Evolutionary conservation across 1,140 invertebrate genomes (phyloP).

Genomic region (Bombus turneri): DNA sequence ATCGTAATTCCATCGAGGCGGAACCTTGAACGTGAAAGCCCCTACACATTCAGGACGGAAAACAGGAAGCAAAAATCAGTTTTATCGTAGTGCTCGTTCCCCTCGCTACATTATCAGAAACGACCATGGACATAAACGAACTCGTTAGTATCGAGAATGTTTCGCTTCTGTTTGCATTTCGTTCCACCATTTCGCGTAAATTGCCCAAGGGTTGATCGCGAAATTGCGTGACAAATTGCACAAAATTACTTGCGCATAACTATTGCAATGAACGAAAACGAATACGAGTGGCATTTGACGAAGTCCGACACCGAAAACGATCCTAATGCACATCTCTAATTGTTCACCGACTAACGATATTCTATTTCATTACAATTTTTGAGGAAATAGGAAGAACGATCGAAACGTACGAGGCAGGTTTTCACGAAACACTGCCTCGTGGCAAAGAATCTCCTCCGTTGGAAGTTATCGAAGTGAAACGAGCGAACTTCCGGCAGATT

Average conservation of each 20-base stretch:
- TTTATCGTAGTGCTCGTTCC: constrained; percentile 61
- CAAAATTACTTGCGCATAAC: background rate
- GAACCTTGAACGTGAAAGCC: constrained; percentile 60
- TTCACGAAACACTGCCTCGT: background rate
- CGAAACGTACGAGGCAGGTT: too few relatives aligned
- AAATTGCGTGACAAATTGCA: background rate
- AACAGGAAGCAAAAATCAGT: constrained; percentile 65
- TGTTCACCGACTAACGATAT: background rate
- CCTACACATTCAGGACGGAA: constrained; percentile 13
- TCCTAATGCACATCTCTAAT: background rate
- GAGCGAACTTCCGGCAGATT: background rate
- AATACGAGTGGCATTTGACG: background rate
- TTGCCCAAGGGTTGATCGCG: background rate
- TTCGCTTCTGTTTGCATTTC: constrained; percentile 8
- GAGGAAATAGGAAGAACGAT: background rate
- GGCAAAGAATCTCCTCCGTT: background rate
- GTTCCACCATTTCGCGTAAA: background rate
- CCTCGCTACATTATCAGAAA: constrained; percentile 53
- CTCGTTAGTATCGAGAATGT: constrained; percentile 51
- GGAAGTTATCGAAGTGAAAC: constrained; percentile 20
- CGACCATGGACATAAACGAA: constrained; percentile 15
- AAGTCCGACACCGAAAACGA: background rate
- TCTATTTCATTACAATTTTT: background rate
- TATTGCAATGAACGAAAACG: background rate
- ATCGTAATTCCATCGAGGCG: constrained; percentile 39